phyloP scores from a whole-genome alignment of 2,797 vertebrate genomes.

The Glossophaga mutica region DNA sequence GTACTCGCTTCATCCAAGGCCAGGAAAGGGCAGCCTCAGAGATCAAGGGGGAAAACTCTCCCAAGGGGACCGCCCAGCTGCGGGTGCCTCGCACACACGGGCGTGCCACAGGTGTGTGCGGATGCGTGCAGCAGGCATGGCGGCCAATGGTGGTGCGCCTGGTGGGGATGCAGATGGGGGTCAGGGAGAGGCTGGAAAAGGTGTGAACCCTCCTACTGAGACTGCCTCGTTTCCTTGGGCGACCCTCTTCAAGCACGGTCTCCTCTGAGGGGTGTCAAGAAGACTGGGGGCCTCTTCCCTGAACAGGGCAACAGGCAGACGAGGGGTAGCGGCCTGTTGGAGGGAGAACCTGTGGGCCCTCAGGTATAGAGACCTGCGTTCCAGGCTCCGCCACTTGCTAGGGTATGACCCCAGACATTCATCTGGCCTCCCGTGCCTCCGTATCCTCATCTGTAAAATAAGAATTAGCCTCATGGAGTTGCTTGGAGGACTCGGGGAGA shows the following conservation, averaged over 20 bases:
- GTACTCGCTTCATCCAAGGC: not conserved
- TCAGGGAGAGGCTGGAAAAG: not conserved
- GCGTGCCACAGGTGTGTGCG: not conserved
- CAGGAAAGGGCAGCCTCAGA: not conserved
- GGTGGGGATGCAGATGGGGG: not conserved
- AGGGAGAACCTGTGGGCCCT: not conserved
- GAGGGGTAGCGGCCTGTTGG: not conserved
- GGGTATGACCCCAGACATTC: no score
- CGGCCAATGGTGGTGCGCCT: rapidly evolving
- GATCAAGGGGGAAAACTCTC: not conserved
- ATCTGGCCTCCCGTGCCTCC: not conserved
- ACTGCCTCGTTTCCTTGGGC: not conserved
- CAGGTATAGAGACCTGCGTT: not conserved
- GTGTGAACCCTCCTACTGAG: not conserved
- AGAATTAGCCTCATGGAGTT: not conserved
- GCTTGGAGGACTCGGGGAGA: not conserved
- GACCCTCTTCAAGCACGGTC: not conserved
- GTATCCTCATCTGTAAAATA: not conserved
- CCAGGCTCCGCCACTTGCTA: not conserved
- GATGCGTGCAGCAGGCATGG: rapidly evolving
- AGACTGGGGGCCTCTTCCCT: not conserved
- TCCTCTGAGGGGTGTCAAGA: not conserved
- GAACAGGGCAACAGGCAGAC: rapidly evolving
- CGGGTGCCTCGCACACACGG: rapidly evolving
- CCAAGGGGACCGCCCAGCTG: not conserved